Evolutionary conservation across 2,888 invertebrate species (phyloP), one percentile per base, ranked within the genome.

Genomic region (Caenorhabditis doughertyi): DNA sequence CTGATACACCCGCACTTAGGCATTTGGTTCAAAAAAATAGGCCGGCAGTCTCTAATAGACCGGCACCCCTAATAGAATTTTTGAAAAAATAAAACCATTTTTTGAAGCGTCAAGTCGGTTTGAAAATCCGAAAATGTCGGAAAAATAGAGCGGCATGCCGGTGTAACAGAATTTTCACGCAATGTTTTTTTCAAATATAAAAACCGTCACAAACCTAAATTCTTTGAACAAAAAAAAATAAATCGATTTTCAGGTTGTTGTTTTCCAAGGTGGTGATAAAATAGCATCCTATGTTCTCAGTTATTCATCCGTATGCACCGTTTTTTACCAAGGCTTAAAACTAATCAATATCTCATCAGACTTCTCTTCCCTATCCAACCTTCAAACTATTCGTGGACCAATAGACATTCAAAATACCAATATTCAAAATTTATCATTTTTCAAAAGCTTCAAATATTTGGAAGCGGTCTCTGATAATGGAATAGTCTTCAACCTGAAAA

Each of bases 341-440:
- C 44, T 47, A 2, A n/a, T 18, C n/a, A 47, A 47, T 18, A 18
- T 47, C 44, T 3, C 44, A 8, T n/a, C n/a, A 18, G n/a, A n/a
- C 7, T 18, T 47, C 2, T 18, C 44, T 18, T n/a, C 9, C 23
- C 8, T 62, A 7, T 62, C 62, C 8, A 62, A 62, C 7, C 13
- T 62, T 2, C n/a, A 13, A 13, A 1, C 5, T 18, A 16, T 44
- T 16, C 18, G 11, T n/a, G 64, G 47, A 9, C 1, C 5, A 2
- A 47, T 64, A 5, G 11, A 64, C 9, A 64, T 64, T 3, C 18
- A 47, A 8, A 64, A 64, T 5, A 21, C 47, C 29, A 47, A 64
- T 29, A 13, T 64, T 29, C 64, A 47, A 64, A 64, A 47, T 13
- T 47, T 64, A 18, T 21, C 47, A 1, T 47, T 64, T 21, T 9